Evolutionary conservation across 2,113 vertebrate species (phyloP).

Genomic region (Formicarius rufipectus): DNA sequence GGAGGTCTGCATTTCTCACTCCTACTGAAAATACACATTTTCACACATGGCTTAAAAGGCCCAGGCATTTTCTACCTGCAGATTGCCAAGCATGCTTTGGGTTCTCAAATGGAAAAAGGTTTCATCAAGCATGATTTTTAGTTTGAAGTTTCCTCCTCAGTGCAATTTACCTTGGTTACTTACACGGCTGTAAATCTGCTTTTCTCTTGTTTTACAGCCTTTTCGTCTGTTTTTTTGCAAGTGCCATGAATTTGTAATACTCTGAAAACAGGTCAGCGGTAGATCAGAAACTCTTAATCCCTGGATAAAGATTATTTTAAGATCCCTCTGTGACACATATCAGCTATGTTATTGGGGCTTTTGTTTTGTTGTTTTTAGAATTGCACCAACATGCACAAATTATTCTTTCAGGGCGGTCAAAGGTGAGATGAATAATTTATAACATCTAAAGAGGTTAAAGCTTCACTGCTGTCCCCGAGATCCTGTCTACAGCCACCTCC

Average conservation of each 20-base stretch:
- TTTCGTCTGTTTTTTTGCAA: conserved; percentile 20
- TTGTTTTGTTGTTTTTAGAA: neutral
- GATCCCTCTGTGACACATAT: neutral
- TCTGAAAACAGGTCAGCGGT: conserved; percentile 65
- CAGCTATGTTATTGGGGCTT: neutral
- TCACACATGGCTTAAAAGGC: neutral
- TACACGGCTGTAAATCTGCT: neutral
- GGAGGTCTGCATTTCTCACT: neutral
- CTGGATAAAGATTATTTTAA: conserved; percentile 71
- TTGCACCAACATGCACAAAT: neutral
- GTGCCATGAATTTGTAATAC: conserved; percentile 40
- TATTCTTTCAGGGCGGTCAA: neutral
- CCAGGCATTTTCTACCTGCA: neutral
- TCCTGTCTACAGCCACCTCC: neutral
- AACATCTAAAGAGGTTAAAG: neutral
- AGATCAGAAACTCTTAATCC: conserved; percentile 67
- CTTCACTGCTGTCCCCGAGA: neutral
- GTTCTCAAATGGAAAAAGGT: neutral
- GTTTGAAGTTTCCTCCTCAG: neutral
- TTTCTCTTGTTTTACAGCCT: neutral
- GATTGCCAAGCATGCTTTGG: neutral
- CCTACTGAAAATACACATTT: neutral
- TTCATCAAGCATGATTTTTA: neutral
- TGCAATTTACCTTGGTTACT: neutral
- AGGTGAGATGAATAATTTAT: neutral